Conservation (phyloP, 2,113 vertebrate species). For the Craseonycteris thonglongyai region DNA sequence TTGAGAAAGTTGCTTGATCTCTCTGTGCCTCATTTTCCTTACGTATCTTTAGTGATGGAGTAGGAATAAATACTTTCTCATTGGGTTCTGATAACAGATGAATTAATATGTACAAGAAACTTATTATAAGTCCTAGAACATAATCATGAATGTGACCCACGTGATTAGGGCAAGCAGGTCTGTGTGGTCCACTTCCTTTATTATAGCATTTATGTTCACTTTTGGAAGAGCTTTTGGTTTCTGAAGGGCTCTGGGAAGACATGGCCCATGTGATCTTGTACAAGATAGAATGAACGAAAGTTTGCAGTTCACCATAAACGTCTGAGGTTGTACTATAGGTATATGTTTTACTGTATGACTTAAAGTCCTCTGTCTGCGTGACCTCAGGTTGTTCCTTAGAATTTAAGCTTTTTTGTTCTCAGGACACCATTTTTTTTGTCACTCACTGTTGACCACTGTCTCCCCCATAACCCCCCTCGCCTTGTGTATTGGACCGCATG, state of each 20-base stretch:
- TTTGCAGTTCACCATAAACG: neutral
- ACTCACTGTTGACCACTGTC: neutral
- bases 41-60: neutral
- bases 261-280: neutral
- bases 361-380: neutral
- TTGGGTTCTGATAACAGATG: neutral
- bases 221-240: neutral
- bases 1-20: neutral
- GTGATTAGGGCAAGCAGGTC: fast-evolving
- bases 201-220: neutral
- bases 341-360: neutral
- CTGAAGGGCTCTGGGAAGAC: neutral
- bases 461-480: neutral
- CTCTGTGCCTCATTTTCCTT: neutral
- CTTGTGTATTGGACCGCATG: neutral
- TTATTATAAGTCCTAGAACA: neutral
- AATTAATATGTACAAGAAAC: neutral
- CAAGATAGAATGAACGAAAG: neutral
- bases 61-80: neutral
- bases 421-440: neutral
- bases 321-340: neutral
- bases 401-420: neutral
- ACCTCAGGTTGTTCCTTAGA: neutral
- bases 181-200: fast-evolving
- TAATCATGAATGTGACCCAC: fast-evolving